These are phyloP conservation scores for Hyposoter didymator DNA, from an alignment of 2,888 invertebrate genomes.

Conservation along the genomic window DNA sequence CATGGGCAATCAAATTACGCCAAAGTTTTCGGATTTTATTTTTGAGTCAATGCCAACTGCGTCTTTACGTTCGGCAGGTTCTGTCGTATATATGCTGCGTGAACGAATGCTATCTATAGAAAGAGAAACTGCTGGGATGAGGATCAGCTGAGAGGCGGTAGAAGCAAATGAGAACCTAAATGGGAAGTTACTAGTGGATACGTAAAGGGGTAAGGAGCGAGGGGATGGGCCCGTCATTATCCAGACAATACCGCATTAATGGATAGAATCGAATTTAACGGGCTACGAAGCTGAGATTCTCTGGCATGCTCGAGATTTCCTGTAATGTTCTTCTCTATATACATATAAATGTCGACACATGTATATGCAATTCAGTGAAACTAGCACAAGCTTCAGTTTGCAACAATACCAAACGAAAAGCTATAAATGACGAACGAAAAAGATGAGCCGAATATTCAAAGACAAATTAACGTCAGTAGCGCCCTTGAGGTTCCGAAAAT, in stretches of 20 bases:
- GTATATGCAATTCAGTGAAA: not conserved
- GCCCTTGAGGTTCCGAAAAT: not conserved
- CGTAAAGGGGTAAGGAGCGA: slow-evolving; percentile 37
- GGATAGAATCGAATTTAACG: slow-evolving; percentile 82
- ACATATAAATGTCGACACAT: slow-evolving; percentile 5
- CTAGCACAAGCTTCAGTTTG: slow-evolving; percentile 3
- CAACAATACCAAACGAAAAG: slow-evolving; percentile 2
- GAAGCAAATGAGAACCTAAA: slow-evolving; percentile 55
- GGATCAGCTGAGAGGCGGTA: slow-evolving; percentile 70
- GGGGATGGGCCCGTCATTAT: slow-evolving; percentile 75
- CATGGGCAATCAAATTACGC: not conserved
- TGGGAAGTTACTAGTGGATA: slow-evolving; percentile 42
- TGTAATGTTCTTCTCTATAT: slow-evolving; percentile 29
- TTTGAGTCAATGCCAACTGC: not conserved
- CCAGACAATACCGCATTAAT: slow-evolving; percentile 82
- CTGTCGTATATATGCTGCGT: not conserved
- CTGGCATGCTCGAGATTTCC: slow-evolving; percentile 43
- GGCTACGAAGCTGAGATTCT: slow-evolving; percentile 73
- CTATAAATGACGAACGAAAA: not conserved
- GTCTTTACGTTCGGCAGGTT: not conserved
- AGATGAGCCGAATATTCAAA: not conserved
- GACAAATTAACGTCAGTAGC: not conserved
- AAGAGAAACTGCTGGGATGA: slow-evolving; percentile 59
- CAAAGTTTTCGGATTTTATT: not conserved
- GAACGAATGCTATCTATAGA: slow-evolving; percentile 16